Conservation (phyloP, 2,888 invertebrate species). For the Cepaea hortensis region DNA sequence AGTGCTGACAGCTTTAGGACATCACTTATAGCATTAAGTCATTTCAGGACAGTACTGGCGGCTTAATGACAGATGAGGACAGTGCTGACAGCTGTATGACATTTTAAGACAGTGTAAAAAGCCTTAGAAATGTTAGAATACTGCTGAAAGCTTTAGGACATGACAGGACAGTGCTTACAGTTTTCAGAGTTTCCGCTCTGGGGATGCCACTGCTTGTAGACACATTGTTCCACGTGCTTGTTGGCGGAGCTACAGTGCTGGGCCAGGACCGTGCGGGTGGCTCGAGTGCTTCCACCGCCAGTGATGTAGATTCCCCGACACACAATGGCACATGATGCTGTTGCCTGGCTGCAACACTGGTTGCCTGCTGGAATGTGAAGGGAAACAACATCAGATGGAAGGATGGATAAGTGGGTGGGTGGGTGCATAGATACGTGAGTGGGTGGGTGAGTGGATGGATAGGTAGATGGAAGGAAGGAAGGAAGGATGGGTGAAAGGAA, state of each 20-base stretch:
- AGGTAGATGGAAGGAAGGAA: too few species aligned
- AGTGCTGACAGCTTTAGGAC: too few species aligned
- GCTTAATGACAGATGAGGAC: too few species aligned
- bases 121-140: too few species aligned
- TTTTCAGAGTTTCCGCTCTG: slow-evolving; percentile 55
- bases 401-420: neutral
- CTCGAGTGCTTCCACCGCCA: slow-evolving; percentile 53
- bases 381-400: neutral
- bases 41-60: too few species aligned
- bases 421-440: too few species aligned
- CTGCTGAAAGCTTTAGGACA: too few species aligned
- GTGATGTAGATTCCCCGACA: slow-evolving; percentile 61
- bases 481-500: too few species aligned
- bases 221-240: slow-evolving; percentile 60
- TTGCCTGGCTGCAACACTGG: slow-evolving; percentile 58
- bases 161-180: slow-evolving; percentile 54
- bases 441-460: too few species aligned
- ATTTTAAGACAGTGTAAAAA: too few species aligned
- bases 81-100: too few species aligned
- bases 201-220: slow-evolving; percentile 60
- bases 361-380: slow-evolving; percentile 53
- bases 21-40: too few species aligned
- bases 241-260: slow-evolving; percentile 59
- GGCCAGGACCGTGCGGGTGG: slow-evolving; percentile 53
- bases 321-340: slow-evolving; percentile 59